A percentile compares a stretch with the other conserved stretches of the same genome.
Evolutionary conservation across 2,797 vertebrate species (phyloP).

Genomic region (Astyanax mexicanus): DNA sequence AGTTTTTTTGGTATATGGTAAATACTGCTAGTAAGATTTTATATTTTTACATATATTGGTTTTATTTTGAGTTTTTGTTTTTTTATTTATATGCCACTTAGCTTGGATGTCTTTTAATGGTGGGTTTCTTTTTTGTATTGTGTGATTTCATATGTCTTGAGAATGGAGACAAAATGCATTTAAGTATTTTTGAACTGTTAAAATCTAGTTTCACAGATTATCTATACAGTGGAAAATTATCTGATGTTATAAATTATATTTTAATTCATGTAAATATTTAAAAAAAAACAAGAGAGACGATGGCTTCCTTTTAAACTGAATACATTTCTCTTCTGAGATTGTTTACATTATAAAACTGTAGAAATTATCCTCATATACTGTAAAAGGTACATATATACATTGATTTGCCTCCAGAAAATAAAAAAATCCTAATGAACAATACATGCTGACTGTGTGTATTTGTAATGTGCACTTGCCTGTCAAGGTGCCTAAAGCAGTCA

Average conservation of each 20-base stretch:
- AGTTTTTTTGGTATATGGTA: conserved; percentile 78
- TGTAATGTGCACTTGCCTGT: not conserved
- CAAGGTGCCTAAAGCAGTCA: too few relatives aligned
- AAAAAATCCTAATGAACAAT: conserved; percentile 80
- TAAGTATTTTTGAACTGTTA: conserved; percentile 99
- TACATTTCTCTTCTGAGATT: conserved; percentile 93
- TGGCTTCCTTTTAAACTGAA: conserved; percentile 97
- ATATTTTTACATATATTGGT: conserved; percentile 87
- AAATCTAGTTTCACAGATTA: conserved; percentile 99
- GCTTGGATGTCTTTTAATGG: conserved; percentile 89
- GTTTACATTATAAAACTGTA: conserved; percentile 99
- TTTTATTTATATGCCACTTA: conserved; percentile 97
- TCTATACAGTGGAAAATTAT: conserved; percentile 92
- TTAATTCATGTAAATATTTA: conserved; percentile 99
- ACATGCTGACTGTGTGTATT: not conserved
- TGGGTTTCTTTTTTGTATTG: conserved; percentile 82
- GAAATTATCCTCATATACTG: conserved; percentile 99
- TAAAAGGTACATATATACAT: conserved; percentile 91
- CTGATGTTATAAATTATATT: conserved; percentile 99
- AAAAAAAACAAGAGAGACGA: conserved; percentile 84
- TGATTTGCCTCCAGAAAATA: conserved; percentile 98
- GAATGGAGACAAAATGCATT: conserved; percentile 89
- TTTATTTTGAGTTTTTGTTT: conserved; percentile 75
- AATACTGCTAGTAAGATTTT: conserved; percentile 86
- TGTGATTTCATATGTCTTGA: conserved; percentile 92